Base-by-base conservation (phyloP, 1,140 invertebrate genomes). In the Ephestia elutella region DNA sequence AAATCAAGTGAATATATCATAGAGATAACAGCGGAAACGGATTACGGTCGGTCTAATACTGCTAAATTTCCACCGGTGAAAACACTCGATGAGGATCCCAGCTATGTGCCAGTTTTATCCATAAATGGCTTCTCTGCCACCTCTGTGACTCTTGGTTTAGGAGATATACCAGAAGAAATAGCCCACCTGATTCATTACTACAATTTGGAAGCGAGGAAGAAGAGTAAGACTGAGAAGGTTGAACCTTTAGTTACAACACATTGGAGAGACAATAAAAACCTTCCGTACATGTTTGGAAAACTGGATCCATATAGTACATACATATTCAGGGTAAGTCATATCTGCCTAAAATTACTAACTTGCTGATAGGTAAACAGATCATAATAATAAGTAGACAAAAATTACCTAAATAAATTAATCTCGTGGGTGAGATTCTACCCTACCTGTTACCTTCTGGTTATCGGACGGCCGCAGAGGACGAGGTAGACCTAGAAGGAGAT, bases 121-220 rank as follows among this genome's bases (percentile, higher is more conserved):
- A 92, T 95, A 0, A 95, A 94, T 61, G 95, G 95, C 0, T 93
- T 93, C 59, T 95, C 94, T 0, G 90, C 92, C 0, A 92, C 92
- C 19, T 94, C 94, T 0, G 94, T 96, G 28, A 95, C 94, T 0
- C 93, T 96, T 57, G 92, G 92, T 0, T 96, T 95, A 94, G 90
- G 89, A 49, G 83, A 90, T 0, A 94, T 94, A 2, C 91, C 93
- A 0, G 74, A 89, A 5, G 88, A 93, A 65, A 86, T 95, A 21
- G 86, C 90, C 20, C 92, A 95, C 62, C 91, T 93, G 73, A 92
- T 96, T 57, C 94, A 95, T 71, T 94, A 93, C 86, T 95, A 95
- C 70, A 89, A 93, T 60, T 75, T 95, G n/a, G 91, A 93, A 66
- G 91, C 92, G 2, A 84, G 80, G 49, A 90, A 91, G 68, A 91